Evolutionary conservation across 2,888 invertebrate genomes (phyloP).

Genomic region (Diadegma fenestrale): DNA sequence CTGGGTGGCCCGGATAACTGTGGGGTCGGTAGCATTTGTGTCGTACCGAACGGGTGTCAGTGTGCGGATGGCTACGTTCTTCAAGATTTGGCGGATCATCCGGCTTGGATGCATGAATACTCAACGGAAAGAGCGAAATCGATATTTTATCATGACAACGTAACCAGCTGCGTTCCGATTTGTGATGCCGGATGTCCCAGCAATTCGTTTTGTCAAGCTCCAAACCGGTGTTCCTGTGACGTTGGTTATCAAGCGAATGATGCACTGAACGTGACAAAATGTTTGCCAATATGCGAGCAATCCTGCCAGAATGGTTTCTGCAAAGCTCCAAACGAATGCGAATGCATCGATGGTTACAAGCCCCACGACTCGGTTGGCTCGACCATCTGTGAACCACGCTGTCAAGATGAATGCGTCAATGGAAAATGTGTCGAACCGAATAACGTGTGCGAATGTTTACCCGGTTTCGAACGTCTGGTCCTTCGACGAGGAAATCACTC

Average conservation of each 20-base stretch:
- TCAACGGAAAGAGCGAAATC: not conserved
- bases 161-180: conserved; percentile 39
- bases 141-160: not conserved
- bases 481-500: not conserved
- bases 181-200: conserved; percentile 53
- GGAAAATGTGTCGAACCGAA: conserved; percentile 82
- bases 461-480: conserved; percentile 67
- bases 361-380: not conserved
- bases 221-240: conserved; percentile 54
- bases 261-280: conserved; percentile 13
- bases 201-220: conserved; percentile 53
- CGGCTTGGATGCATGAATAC: not conserved
- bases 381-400: conserved; percentile 62
- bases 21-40: conserved; percentile 38
- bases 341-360: conserved; percentile 55
- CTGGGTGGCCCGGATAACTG: conserved; percentile 36
- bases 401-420: conserved; percentile 82
- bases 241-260: conserved; percentile 33
- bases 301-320: conserved; percentile 59
- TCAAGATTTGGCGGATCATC: not conserved
- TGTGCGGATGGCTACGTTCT: conserved; percentile 55
- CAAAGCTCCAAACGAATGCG: conserved; percentile 56
- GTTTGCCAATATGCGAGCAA: conserved; percentile 59
- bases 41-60: conserved; percentile 48
- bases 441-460: conserved; percentile 82